Evolutionary conservation across 2,797 vertebrate species (phyloP), one percentile per base, ranked within the genome.

Genomic region (Discoglossus pictus): DNA sequence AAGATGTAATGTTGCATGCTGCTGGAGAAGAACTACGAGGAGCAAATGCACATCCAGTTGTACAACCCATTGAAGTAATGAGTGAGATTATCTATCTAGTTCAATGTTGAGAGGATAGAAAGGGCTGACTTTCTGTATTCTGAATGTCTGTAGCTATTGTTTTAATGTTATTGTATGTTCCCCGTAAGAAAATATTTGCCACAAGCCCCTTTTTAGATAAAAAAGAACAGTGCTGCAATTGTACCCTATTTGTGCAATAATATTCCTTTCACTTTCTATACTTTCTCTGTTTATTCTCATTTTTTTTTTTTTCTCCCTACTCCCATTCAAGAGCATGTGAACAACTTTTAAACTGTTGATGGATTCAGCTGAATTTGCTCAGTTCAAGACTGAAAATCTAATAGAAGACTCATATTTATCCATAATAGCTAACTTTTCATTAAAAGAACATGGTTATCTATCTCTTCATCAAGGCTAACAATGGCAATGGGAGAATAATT

Each of bases 1-100:
- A 58, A 47, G 24, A 47, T 55, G 52, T 20, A 56, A 55, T 56
- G 16, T 50, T 20, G 48, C 36, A 68, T 25, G 42, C 42, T 55
- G 35, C 20, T 54, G 8, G 20, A 21, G 17, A 4, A 40, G 25
- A 44, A 24, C 12, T 44, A 44, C 35, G 44, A 40, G 31, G 16
- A 39, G 59, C 50, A 63, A 56, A 55, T 55, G 23, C 36, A 46
- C 23, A 44, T 15, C 47, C 51, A 56, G 25, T 13, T 68, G 36
- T 51, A 34, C 17, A 48, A 47, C 23, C 15, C 42, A 61, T 15
- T 38, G 36, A 47, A 61, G 48, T 63, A 51, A 36, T 64, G 51
- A 51, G 25, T 62, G 34, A 20, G 12, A 20, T 5, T 6, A 20
- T 40, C 39, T 52, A 15, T 25, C 39, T 52, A 52, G 55, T 44